Base-by-base conservation (phyloP, 2,113 vertebrate species). In the Vicugna pacos region DNA sequence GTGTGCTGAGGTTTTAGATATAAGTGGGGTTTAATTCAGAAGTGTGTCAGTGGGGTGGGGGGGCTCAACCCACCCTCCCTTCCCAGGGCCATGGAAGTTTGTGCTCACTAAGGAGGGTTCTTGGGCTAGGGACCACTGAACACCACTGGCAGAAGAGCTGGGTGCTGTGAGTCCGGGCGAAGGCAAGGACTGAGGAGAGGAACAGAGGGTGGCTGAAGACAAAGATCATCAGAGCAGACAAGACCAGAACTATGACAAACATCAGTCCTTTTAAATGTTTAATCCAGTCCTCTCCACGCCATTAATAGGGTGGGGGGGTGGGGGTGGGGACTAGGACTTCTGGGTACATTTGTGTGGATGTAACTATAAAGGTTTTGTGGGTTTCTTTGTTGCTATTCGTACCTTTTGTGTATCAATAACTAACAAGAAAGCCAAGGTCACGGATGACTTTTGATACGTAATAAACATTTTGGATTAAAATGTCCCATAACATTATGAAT, bases 141-240 rank as follows among this genome's bases (percentile, higher is more conserved):
- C 3, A 9, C 2, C 24, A 2, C 6, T 2, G 46, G 35, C 14
- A 28, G 12, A n/a, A 62, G 69, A 24, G 22, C 54, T n/a, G 5
- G 69, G 32, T 16, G 11, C 3, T 3, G 28, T 0, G 0, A 0
- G 0, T 5, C 0, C 24, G 38, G 28, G 5, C 35, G 13, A 6
- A 2, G 13, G 14, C 48, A 10, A 7, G 46, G 12, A 13, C 30
- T 0, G 15, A n/a, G 19, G 19, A 77, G 19, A 19, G 5, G 35
- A 28, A 11, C 11, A 22, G 17, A 24, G 50, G 32, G 2, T 16
- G 24, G 11, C 8, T 32, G 46, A 17, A 4, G 14, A 20, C 20
- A 13, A 13, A 56, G 28, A 1, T 2, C 14, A 0, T 0, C 0
- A 14, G 24, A n/a, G n/a, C 56, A 46, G 8, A 65, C 1, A 16